These are phyloP conservation scores for Psittacula derbiana DNA, from an alignment of 2,797 vertebrate genomes.

Conservation along the genomic window DNA sequence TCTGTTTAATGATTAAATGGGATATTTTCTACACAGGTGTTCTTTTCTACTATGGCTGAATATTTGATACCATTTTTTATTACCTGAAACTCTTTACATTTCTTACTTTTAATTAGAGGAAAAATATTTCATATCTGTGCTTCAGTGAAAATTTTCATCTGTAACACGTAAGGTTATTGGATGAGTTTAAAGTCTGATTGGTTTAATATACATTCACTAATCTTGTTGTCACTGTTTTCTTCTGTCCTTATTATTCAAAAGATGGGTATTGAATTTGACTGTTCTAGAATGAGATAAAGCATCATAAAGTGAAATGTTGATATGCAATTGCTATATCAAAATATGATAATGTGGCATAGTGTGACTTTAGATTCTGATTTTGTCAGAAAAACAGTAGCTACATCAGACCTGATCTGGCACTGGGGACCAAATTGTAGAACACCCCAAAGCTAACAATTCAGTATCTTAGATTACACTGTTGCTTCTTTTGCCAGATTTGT, in stretches of 20 bases:
- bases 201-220: neutral
- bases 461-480: neutral
- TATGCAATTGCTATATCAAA: neutral
- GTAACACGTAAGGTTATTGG: neutral
- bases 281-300: neutral
- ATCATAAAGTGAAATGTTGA: neutral
- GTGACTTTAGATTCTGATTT: neutral
- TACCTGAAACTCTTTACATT: neutral
- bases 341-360: neutral
- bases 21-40: neutral
- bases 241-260: neutral
- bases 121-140: neutral
- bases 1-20: neutral
- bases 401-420: neutral
- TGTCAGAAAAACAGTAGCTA: neutral
- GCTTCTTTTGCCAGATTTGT: neutral
- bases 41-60: neutral
- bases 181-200: neutral
- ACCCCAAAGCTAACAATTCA: neutral
- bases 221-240: neutral
- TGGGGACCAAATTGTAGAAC: neutral
- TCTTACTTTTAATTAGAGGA: neutral
- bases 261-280: neutral
- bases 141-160: neutral
- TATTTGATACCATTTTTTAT: neutral